Base-by-base conservation (phyloP, 2,888 invertebrate genomes). In the Sclerodermus sp. region DNA sequence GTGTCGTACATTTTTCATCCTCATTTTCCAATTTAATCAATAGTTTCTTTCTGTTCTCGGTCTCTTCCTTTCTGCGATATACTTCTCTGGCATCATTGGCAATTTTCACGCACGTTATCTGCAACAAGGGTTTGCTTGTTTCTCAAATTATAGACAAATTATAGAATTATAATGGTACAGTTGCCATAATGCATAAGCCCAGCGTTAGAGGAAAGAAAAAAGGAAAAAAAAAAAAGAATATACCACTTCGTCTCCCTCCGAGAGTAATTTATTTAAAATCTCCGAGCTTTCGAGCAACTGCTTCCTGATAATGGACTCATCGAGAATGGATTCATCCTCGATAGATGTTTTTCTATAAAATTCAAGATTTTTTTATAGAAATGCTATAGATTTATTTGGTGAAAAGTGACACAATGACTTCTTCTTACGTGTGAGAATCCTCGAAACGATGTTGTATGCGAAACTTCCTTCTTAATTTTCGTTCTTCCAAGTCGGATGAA, bases 31-130 rank as follows among this genome's bases (percentile, higher is more conserved):
- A 79, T 62, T 83, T 82, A 34, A 80, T 68, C 14, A 85, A 57
- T 10, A 87, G 80, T 58, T 76, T 71, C 53, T 69, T 70, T 67
- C 81, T 81, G 51, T 81, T 82, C 3, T 79, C 76, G 10, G 68
- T 83, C 74, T 80, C 87, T 64, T 73, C 79, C 67, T 79, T 85
- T 66, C 84, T 78, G 10, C 87, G 79, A 49, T 83, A 78, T 1
- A 84, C 75, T 74, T 91, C 91, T 0, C 90, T 82, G 16, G 87
- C 84, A 66, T 91, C 90, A 34, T 87, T 89, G 0, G 91, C 90
- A 37, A 89, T 83, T 71, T 85, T 84, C 1, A 92, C 86, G 71
- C 91, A 91, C n/a, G 87, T 66, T 5, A 80, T 73, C 79, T 78
- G 39, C 12, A 49, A 52, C 23, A 14, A 37, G 37, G 16, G 41